Percentiles rank a stretch among this genome's conserved stretches.
Conservation (phyloP, 2,113 vertebrate species). For the Laticauda laticaudata region DNA sequence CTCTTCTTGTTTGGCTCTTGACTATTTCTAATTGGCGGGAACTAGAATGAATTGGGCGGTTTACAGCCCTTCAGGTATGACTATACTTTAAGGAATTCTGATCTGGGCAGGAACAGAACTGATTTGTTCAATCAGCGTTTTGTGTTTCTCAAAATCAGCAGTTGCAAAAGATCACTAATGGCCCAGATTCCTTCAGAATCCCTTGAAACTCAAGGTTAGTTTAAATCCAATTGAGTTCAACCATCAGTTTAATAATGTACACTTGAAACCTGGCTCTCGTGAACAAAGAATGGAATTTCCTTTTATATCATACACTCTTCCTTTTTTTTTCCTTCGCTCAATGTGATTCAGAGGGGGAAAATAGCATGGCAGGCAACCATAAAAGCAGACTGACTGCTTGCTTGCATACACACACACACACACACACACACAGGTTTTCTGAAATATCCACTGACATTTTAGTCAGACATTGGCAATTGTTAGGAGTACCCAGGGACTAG, state of each 20-base stretch:
- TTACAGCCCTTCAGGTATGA: background rate
- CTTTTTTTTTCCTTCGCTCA: background rate
- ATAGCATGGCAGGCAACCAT: background rate
- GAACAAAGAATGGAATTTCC: background rate
- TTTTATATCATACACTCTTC: too few relatives aligned
- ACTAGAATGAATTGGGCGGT: background rate
- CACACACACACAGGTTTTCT: background rate
- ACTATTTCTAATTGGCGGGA: background rate
- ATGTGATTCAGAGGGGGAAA: background rate
- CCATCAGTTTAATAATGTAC: background rate
- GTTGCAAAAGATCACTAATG: background rate
- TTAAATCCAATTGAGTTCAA: background rate
- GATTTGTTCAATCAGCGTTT: too few relatives aligned
- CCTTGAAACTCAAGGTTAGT: background rate
- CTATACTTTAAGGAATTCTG: background rate
- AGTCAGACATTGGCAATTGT: background rate
- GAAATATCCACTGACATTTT: background rate
- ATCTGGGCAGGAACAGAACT: background rate
- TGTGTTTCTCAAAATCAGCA: background rate
- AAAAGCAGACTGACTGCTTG: background rate
- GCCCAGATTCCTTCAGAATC: background rate
- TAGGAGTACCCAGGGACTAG: background rate
- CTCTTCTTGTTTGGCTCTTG: background rate
- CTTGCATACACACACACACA: background rate
- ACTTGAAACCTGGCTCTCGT: background rate